Percentiles rank a stretch among this genome's conserved stretches.
Evolutionary conservation across 2,888 invertebrate species (phyloP).

Genomic region (Pherbina coryleti): DNA sequence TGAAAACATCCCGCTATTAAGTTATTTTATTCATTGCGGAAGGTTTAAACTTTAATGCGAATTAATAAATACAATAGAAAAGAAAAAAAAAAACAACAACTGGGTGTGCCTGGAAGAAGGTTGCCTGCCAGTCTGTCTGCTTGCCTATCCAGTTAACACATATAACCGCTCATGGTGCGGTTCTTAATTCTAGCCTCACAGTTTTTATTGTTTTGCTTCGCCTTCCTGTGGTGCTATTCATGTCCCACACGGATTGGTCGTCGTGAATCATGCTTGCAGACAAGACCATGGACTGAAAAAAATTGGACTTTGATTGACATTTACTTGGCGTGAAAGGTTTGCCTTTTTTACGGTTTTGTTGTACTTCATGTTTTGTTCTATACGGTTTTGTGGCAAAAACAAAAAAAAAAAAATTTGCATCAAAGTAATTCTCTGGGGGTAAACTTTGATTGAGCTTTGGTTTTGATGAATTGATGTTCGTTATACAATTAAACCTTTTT

Average conservation of each 20-base stretch:
- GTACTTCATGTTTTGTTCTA: conserved; percentile 42
- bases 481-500: no score
- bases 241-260: neutral
- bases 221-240: neutral
- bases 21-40: neutral
- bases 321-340: conserved; percentile 41
- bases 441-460: no score
- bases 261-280: conserved; percentile 19
- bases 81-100: no score
- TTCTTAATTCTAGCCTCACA: no score
- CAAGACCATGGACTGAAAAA: conserved; percentile 21
- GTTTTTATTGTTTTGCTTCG: neutral
- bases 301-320: conserved; percentile 56
- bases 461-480: no score
- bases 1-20: neutral
- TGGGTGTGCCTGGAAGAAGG: no score
- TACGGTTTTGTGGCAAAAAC: no score
- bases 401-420: neutral
- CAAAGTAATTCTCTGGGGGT: neutral
- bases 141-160: neutral
- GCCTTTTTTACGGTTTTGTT: conserved; percentile 49
- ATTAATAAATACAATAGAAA: neutral
- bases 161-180: neutral
- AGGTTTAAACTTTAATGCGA: neutral
- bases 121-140: no score